Base-by-base conservation (phyloP, 2,888 invertebrate species). In the Theristus sp. region DNA sequence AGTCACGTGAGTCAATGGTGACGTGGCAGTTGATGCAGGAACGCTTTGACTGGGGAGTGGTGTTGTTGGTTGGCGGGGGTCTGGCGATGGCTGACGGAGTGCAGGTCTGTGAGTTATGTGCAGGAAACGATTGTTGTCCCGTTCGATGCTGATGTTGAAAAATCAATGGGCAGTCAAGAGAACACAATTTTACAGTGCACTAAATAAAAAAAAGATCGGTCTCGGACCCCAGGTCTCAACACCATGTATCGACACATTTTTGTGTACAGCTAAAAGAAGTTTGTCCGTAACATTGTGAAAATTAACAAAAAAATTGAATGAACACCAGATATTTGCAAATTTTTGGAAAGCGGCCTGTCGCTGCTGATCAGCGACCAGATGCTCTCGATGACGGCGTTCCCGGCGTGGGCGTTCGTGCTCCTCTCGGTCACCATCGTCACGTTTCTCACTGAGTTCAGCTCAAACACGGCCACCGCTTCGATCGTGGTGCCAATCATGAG, bases 401-500 rank as follows among this genome's bases (percentile, higher is more conserved):
- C 64, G 1, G 62, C 3, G 3, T 26, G 26, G 22, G 26, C 13
- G 54, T 13, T 54, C 26, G 10, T 10, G 6, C 25, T 54, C 13
- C 3, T 54, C 54, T 25, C 54, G 26, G 27, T 54, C 54, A 26
- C 24, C 54, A 54, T 54, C 27, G 24, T 54, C 26, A 26, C 54
- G 6, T 54, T 54, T 6, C 13, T 54, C 27, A 54, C 54, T 2
- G 68, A 69, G 57, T 65, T 68, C 57, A 65, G 67, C 26, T 67
- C 66, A 22, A 69, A 69, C 61, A 64, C 66, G 20, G 68, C 69
- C 13, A 69, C 69, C 13, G 69, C 68, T 30, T 64, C 64, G 47
- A 68, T 69, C 28, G 69, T 69, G 62, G 64, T 68, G 24, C 69
- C 69, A 6, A 67, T 69, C 56, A 61, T 68, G 3, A 64, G 67